A percentile compares a stretch with the other conserved stretches of the same genome.
phyloP scores from a whole-genome alignment of 2,888 invertebrate genomes.

The Orthonevra nobilis region DNA sequence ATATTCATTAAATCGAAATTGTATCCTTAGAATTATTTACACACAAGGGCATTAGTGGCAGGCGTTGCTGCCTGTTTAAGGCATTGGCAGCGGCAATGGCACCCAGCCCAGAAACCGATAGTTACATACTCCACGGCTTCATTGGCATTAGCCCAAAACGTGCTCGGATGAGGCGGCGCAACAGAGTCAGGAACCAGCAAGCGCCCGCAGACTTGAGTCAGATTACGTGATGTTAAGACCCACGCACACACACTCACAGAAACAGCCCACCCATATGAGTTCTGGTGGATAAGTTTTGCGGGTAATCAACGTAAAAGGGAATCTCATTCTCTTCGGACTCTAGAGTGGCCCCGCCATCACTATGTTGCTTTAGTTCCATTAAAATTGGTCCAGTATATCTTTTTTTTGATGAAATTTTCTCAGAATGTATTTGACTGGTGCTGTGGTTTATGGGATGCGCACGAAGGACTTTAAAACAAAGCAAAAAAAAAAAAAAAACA shows the following conservation, averaged over 20 bases:
- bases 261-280: constrained; percentile 2
- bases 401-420: constrained; percentile 65
- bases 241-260: background rate
- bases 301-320: constrained; percentile 58
- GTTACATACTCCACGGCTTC: constrained; percentile 42
- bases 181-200: constrained; percentile 25
- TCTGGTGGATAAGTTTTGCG: constrained; percentile 41
- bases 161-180: constrained; percentile 48
- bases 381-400: constrained; percentile 65
- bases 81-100: too few species aligned
- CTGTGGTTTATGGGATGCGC: too few species aligned
- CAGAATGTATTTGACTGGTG: too few species aligned
- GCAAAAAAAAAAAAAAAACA: too few species aligned
- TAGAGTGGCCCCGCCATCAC: background rate
- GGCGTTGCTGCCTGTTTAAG: constrained; percentile 20
- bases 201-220: constrained; percentile 27
- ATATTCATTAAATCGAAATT: constrained; percentile 62
- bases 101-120: constrained; percentile 20
- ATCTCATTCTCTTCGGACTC: background rate
- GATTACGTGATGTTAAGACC: constrained; percentile 40
- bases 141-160: constrained; percentile 58
- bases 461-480: too few species aligned
- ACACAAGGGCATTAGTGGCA: constrained; percentile 21
- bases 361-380: constrained; percentile 40
- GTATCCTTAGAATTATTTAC: constrained; percentile 55